These are phyloP conservation scores for Heliocidaris tuberculata DNA, from an alignment of 35 echinoderm and acorn worm genomes.

Conservation along the genomic window DNA sequence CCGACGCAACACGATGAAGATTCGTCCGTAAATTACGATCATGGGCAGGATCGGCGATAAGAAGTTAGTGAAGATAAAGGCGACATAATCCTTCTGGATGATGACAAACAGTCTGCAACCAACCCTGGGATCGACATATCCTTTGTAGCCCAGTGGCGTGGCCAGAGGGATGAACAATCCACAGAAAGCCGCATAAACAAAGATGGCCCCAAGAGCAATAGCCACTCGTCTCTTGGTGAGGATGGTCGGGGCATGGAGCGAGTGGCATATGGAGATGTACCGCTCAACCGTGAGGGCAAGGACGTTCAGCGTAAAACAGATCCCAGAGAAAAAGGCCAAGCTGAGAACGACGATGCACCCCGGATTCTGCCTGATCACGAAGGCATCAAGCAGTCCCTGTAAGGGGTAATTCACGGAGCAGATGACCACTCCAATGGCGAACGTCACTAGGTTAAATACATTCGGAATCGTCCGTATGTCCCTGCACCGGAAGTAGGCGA, in stretches of 20 bases:
- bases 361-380: slow-evolving; percentile 24
- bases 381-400: slow-evolving; percentile 17
- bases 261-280: slow-evolving; percentile 42
- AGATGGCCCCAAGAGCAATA: background rate
- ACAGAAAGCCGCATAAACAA: background rate
- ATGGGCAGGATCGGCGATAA: background rate
- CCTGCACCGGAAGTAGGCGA: background rate
- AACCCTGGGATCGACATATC: background rate
- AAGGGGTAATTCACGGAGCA: background rate
- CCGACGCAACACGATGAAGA: slow-evolving; percentile 45
- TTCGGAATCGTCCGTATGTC: slow-evolving; percentile 26
- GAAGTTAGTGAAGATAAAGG: slow-evolving; percentile 15
- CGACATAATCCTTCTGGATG: background rate
- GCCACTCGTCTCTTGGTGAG: slow-evolving; percentile 8
- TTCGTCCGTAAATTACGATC: slow-evolving; percentile 40
- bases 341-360: background rate
- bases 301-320: slow-evolving; percentile 36
- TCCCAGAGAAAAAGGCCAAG: background rate
- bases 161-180: background rate
- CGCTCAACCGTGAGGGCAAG: slow-evolving; percentile 21
- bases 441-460: background rate
- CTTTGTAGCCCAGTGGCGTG: background rate
- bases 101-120: slow-evolving; percentile 29
- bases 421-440: background rate
- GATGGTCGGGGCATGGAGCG: slow-evolving; percentile 32